These are phyloP conservation scores for Drosophila mauritiana DNA, from an alignment of 1,140 invertebrate species.

Conservation along the genomic window DNA sequence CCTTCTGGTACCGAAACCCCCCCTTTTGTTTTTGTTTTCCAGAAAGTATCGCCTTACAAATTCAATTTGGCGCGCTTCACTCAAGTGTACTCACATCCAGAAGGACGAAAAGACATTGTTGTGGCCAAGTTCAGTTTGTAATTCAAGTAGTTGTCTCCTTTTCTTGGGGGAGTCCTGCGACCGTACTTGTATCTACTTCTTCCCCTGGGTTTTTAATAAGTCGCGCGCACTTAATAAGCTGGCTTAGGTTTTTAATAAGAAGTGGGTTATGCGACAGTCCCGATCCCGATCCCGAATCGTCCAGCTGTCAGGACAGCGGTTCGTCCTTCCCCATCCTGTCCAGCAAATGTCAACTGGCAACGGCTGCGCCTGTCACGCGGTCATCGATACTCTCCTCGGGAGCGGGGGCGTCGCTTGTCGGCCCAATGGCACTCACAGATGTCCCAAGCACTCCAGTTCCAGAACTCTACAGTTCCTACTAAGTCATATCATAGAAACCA, in stretches of 20 bases:
- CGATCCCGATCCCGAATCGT: constrained; percentile 39
- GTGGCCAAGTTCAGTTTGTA: constrained; percentile 68
- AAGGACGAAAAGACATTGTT: constrained; percentile 57
- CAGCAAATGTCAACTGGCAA: constrained; percentile 43
- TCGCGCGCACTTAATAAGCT: constrained; percentile 69
- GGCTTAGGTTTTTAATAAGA: constrained; percentile 82
- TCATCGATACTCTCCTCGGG: constrained; percentile 61
- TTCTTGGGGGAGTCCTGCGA: constrained; percentile 37
- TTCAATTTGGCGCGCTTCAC: constrained; percentile 81
- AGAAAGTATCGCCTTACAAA: constrained; percentile 75
- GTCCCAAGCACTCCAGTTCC: constrained; percentile 16
- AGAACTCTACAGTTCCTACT: constrained; percentile 21
- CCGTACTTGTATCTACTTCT: constrained; percentile 2
- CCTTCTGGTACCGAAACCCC: constrained; percentile 21
- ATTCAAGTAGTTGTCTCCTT: constrained; percentile 67
- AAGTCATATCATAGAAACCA: constrained; percentile 35
- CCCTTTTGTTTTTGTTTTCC: constrained; percentile 6
- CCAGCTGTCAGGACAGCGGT: constrained; percentile 63
- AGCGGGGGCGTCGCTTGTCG: constrained; percentile 15
- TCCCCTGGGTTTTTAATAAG: constrained; percentile 49
- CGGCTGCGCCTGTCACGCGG: constrained; percentile 61
- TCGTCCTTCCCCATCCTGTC: constrained; percentile 26
- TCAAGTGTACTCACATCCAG: constrained; percentile 70
- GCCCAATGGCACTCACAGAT: constrained; percentile 43
- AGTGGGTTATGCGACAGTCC: constrained; percentile 57